phyloP scores from a whole-genome alignment of 2,113 vertebrate genomes.

The Cynocephalus volans region DNA sequence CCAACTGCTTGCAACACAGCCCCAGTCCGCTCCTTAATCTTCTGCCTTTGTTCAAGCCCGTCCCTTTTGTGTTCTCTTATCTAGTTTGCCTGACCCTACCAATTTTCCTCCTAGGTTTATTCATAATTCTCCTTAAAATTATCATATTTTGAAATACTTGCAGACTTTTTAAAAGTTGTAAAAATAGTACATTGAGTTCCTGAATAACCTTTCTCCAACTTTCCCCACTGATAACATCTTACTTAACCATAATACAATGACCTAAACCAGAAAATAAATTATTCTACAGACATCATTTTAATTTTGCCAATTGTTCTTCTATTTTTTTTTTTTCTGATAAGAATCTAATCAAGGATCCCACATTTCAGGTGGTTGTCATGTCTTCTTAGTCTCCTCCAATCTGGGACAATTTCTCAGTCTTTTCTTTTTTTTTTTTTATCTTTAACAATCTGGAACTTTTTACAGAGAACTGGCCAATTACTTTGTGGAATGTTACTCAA shows the following conservation, averaged over 20 bases:
- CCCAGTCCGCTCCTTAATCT: fast-evolving
- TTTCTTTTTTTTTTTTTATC: not conserved
- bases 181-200: not conserved
- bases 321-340: not conserved
- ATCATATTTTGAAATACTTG: slow-evolving; percentile 15
- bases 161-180: not conserved
- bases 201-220: not conserved
- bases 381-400: not conserved
- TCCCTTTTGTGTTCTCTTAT: not conserved
- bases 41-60: not conserved
- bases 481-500: not conserved
- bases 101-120: not conserved
- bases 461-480: not conserved
- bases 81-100: not conserved
- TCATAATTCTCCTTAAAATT: not conserved
- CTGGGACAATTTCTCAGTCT: not conserved
- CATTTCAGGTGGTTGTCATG: not conserved
- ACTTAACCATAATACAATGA: not conserved
- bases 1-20: not conserved
- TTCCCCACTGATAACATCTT: not conserved
- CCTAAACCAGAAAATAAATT: not conserved
- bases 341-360: not conserved
- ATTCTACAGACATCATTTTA: not conserved
- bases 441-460: not conserved
- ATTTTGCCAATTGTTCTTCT: not conserved